These are phyloP conservation scores for Gasteruption jaculator DNA, from an alignment of 2,888 invertebrate species.

Conservation along the genomic window DNA sequence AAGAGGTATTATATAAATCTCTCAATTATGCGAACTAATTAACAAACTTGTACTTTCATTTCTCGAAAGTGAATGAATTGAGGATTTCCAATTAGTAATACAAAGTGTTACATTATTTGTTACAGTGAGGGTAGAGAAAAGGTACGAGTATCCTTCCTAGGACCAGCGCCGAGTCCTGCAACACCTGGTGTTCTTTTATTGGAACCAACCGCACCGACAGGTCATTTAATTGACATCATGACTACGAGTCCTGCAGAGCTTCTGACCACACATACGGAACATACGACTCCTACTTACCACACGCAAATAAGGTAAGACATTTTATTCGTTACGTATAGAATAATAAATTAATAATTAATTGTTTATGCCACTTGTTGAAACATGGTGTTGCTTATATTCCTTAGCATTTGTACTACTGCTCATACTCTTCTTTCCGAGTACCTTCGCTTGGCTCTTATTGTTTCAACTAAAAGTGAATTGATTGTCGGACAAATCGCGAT, in stretches of 20 bases:
- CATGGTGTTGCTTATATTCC: neutral
- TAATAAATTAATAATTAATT: too few species aligned
- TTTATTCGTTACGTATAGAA: too few species aligned
- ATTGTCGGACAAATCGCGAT: too few species aligned
- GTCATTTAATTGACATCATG: slow-evolving; percentile 40
- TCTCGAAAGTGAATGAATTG: neutral
- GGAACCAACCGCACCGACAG: slow-evolving; percentile 40
- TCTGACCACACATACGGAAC: slow-evolving; percentile 48
- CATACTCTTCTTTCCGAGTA: neutral
- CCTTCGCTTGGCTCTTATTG: neutral
- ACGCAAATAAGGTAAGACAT: slow-evolving; percentile 45
- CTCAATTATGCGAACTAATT: too few species aligned
- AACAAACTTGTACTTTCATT: too few species aligned
- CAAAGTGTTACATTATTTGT: slow-evolving; percentile 15
- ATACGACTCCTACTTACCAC: slow-evolving; percentile 47
- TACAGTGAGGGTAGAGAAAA: slow-evolving; percentile 49
- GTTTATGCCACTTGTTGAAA: neutral
- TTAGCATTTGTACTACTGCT: neutral
- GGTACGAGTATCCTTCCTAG: slow-evolving; percentile 48
- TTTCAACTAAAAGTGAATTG: too few species aligned
- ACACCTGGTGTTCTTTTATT: slow-evolving; percentile 48
- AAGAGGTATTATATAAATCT: too few species aligned
- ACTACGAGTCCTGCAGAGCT: slow-evolving; percentile 44
- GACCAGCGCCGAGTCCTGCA: slow-evolving; percentile 46
- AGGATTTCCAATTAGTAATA: neutral